Evolutionary conservation across 2,113 vertebrate species (phyloP).

Genomic region (Cyanoramphus novaezelandiae): DNA sequence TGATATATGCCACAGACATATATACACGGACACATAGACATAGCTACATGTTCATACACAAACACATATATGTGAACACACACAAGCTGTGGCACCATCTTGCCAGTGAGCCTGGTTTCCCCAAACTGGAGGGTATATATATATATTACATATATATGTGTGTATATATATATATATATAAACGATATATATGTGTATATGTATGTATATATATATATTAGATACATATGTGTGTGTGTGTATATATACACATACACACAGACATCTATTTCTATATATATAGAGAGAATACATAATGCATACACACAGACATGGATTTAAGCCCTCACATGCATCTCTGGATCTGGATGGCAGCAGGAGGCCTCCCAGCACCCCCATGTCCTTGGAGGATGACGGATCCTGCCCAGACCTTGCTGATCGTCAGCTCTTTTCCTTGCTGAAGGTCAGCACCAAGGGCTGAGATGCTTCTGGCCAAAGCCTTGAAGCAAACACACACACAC

Average conservation of each 20-base stretch:
- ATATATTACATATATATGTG: neutral
- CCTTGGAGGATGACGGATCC: neutral
- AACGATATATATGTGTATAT: too few species aligned
- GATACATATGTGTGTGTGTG: neutral
- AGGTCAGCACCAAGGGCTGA: neutral
- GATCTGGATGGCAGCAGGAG: rapidly evolving
- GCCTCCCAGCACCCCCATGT: rapidly evolving
- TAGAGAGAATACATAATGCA: too few species aligned
- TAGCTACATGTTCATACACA: too few species aligned
- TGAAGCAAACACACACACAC: neutral
- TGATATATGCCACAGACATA: too few species aligned
- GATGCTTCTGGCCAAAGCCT: neutral
- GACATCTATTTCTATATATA: neutral
- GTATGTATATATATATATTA: too few species aligned
- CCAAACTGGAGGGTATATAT: neutral
- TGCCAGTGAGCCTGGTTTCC: neutral
- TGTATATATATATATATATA: neutral
- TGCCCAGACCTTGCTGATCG: neutral
- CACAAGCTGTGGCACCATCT: neutral
- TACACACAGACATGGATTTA: neutral
- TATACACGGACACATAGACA: rapidly evolving
- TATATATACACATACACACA: too few species aligned
- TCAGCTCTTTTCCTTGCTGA: neutral
- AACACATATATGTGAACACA: rapidly evolving
- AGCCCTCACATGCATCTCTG: too few species aligned